Percentiles rank a stretch among this genome's conserved stretches.
Conservation (phyloP, 2,888 invertebrate species). For the Rhamnusium bicolor region DNA sequence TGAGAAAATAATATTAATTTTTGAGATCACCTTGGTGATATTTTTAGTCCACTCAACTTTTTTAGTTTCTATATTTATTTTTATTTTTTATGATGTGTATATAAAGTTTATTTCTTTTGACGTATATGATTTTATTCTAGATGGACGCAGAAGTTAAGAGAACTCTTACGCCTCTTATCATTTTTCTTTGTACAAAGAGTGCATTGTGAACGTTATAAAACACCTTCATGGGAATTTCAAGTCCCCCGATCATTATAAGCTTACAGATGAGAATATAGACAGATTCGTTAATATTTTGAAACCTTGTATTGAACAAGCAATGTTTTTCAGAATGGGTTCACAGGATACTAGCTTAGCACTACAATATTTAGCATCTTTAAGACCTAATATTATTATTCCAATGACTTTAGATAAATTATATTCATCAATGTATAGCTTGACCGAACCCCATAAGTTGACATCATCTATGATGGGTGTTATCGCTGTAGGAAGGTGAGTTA, state of each 20-base stretch:
- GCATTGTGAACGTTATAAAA: conserved; percentile 79
- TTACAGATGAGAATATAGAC: conserved; percentile 87
- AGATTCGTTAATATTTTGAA: conserved; percentile 85
- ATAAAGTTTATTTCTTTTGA: not conserved
- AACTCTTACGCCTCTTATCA: conserved; percentile 80
- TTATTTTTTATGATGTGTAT: too few species aligned
- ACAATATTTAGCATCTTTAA: conserved; percentile 83
- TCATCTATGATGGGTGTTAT: conserved; percentile 82
- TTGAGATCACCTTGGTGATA: too few species aligned
- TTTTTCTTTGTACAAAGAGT: conserved; percentile 76
- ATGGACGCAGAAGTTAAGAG: conserved; percentile 82
- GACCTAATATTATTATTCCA: conserved; percentile 89
- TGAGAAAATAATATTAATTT: too few species aligned
- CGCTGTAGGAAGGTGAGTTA: conserved; percentile 77
- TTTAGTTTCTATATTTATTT: conserved; percentile 8
- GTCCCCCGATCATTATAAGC: conserved; percentile 79
- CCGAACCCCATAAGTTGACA: conserved; percentile 89
- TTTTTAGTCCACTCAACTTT: too few species aligned
- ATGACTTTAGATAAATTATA: conserved; percentile 86
- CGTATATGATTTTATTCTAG: conserved; percentile 60
- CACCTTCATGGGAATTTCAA: conserved; percentile 79
- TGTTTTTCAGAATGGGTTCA: conserved; percentile 82
- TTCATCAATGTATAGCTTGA: conserved; percentile 86
- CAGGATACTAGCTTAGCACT: conserved; percentile 79
- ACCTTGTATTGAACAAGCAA: conserved; percentile 83